A percentile compares a stretch with the other conserved stretches of the same genome.
phyloP scores from a whole-genome alignment of 1,140 invertebrate species.

The Listronotus oregonensis region DNA sequence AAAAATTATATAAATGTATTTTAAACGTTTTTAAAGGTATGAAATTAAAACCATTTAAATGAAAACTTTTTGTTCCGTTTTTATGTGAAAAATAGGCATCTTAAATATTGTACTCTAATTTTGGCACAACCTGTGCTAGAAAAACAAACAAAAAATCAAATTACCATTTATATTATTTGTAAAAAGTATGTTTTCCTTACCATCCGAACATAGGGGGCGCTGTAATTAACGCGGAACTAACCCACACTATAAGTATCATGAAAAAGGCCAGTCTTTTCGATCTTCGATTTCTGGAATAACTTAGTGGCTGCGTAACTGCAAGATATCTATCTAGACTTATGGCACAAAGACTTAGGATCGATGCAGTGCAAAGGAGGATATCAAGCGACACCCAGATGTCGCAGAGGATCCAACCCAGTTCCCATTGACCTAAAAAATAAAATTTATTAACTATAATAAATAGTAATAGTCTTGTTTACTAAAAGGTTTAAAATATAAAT shows the following conservation, averaged over 20 bases:
- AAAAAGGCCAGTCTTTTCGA: slow-evolving; percentile 77
- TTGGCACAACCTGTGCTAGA: no score
- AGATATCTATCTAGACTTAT: slow-evolving; percentile 87
- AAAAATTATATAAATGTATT: no score
- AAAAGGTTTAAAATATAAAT: no score
- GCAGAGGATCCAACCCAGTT: slow-evolving; percentile 78
- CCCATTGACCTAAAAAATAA: slow-evolving; percentile 72
- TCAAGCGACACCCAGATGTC: slow-evolving; percentile 93
- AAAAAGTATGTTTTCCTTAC: slow-evolving; percentile 65
- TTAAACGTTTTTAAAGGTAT: no score
- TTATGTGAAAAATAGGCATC: no score
- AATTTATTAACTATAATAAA: no score
- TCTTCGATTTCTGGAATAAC: slow-evolving; percentile 76
- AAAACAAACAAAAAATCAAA: no score
- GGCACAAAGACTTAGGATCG: slow-evolving; percentile 78
- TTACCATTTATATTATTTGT: no score
- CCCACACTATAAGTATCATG: slow-evolving; percentile 85
- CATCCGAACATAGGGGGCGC: slow-evolving; percentile 83
- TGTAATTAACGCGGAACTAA: slow-evolving; percentile 78
- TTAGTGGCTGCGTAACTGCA: slow-evolving; percentile 83
- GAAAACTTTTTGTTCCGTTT: no score
- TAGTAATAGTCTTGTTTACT: no score
- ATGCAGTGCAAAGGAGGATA: slow-evolving; percentile 88
- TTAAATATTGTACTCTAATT: no score
- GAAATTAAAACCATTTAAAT: no score